Conservation (phyloP, 2,797 vertebrate genomes). For the Phataginus tetradactyla region DNA sequence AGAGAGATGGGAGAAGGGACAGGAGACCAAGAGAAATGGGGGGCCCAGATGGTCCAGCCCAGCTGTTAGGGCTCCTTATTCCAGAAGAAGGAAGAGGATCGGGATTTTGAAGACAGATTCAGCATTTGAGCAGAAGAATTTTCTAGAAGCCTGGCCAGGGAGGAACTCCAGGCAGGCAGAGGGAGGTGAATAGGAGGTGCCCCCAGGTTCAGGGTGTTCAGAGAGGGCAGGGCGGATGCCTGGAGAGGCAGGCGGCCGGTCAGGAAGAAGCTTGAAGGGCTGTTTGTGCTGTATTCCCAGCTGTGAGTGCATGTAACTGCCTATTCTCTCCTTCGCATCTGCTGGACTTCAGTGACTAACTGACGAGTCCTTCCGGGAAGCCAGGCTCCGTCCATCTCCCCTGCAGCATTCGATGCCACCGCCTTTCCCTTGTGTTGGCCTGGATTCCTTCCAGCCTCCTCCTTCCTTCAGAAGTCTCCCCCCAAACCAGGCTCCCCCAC, state of each 20-base stretch:
- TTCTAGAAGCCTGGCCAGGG: slow-evolving; percentile 8
- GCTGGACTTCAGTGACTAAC: background rate
- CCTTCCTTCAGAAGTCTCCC: slow-evolving; percentile 50
- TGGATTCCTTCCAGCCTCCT: slow-evolving; percentile 47
- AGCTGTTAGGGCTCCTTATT: background rate
- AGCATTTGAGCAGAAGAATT: background rate
- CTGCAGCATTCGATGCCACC: background rate
- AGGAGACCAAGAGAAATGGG: background rate
- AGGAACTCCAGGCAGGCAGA: background rate
- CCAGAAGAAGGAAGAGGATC: background rate
- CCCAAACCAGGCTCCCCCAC: background rate
- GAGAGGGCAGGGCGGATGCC: background rate
- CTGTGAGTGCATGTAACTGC: slow-evolving; percentile 30
- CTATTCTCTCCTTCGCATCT: slow-evolving; percentile 52
- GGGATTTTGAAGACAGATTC: background rate
- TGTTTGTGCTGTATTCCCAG: slow-evolving; percentile 52
- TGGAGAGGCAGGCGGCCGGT: fast-evolving
- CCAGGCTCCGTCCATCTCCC: slow-evolving; percentile 67
- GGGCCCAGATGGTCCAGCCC: background rate
- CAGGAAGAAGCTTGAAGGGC: background rate
- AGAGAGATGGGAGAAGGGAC: background rate
- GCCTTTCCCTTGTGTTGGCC: slow-evolving; percentile 47
- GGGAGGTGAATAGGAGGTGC: background rate
- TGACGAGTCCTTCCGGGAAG: background rate
- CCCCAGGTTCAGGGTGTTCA: fast-evolving